phyloP scores from a whole-genome alignment of 2,113 vertebrate genomes.

The Thinocorus orbignyianus region DNA sequence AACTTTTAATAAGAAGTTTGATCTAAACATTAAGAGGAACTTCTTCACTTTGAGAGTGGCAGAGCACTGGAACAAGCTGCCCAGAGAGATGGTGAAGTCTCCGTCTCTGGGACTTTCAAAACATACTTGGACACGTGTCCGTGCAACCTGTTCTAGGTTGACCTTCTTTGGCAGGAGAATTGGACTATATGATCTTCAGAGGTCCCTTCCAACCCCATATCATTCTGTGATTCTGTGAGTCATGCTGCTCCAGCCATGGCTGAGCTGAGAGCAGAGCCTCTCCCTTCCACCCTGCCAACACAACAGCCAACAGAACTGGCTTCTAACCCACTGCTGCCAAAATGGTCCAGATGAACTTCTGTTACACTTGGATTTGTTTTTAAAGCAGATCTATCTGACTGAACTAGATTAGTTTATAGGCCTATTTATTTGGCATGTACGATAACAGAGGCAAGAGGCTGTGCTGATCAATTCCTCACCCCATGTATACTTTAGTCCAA shows the following conservation, averaged over 20 bases:
- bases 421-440: not conserved
- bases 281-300: fast-evolving
- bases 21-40: too few species aligned
- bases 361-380: not conserved
- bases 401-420: not conserved
- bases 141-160: too few species aligned
- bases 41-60: too few species aligned
- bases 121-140: too few species aligned
- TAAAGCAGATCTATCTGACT: not conserved
- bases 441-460: not conserved
- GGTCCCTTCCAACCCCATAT: too few species aligned
- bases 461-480: not conserved
- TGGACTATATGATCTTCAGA: too few species aligned
- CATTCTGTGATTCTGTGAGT: not conserved
- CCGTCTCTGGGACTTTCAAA: too few species aligned
- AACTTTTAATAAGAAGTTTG: too few species aligned
- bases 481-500: not conserved
- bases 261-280: fast-evolving
- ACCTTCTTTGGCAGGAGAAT: too few species aligned
- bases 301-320: not conserved
- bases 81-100: too few species aligned
- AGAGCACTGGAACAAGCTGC: too few species aligned
- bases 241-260: fast-evolving
- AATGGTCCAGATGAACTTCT: not conserved
- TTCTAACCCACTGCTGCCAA: not conserved